Percentiles rank a stretch among this genome's conserved stretches.
These are phyloP conservation scores for Tetragonisca angustula DNA, from an alignment of 2,888 invertebrate species.

Conservation along the genomic window DNA sequence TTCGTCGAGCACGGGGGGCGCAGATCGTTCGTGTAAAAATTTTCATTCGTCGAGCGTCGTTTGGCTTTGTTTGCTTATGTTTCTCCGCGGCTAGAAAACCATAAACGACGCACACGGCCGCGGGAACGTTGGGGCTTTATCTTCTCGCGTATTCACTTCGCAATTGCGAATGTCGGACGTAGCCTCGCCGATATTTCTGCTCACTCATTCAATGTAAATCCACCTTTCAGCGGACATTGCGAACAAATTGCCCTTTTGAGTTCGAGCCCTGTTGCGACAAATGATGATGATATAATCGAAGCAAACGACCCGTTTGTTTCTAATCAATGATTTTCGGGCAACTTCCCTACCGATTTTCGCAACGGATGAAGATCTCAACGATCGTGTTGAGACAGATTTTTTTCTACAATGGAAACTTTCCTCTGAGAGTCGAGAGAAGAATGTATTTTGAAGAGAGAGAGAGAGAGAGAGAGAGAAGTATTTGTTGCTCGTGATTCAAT, in stretches of 20 bases:
- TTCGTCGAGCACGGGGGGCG: not conserved
- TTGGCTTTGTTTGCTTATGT: not conserved
- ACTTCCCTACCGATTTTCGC: too few relatives aligned
- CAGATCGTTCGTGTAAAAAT: not conserved
- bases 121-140: slow-evolving; percentile 19
- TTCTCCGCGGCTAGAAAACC: not conserved
- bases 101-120: slow-evolving; percentile 24
- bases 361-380: too few relatives aligned
- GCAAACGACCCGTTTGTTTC: not conserved
- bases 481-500: not conserved
- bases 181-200: slow-evolving; percentile 20
- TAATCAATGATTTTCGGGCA: not conserved
- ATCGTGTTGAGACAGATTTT: too few relatives aligned
- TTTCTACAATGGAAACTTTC: too few relatives aligned
- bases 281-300: slow-evolving; percentile 26
- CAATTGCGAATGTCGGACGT: slow-evolving; percentile 7
- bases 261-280: slow-evolving; percentile 34
- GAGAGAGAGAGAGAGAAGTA: too few relatives aligned
- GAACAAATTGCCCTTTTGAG: slow-evolving; percentile 13
- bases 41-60: slow-evolving; percentile 3
- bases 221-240: slow-evolving; percentile 10
- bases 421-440: too few relatives aligned
- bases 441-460: too few relatives aligned
- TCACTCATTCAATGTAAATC: slow-evolving; percentile 44
- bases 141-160: slow-evolving; percentile 22